Percentiles rank a stretch among this genome's conserved stretches.
Evolutionary conservation across 2,797 vertebrate species (phyloP).

Genomic region (Pelobates cultripes): DNA sequence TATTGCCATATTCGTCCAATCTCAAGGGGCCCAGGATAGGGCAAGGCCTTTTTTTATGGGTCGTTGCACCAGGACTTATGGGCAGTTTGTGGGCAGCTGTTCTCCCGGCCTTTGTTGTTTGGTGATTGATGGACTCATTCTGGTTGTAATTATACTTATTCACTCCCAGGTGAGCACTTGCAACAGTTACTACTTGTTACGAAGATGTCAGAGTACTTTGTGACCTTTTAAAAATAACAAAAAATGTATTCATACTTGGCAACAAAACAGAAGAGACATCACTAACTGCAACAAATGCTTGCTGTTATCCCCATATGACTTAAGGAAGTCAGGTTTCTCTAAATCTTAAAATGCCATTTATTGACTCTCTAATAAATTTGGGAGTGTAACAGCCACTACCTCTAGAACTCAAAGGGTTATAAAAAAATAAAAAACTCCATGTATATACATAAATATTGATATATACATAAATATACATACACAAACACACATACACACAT

Average conservation of each 20-base stretch:
- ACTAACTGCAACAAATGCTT: neutral
- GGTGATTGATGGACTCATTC: constrained; percentile 44
- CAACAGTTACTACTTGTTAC: neutral
- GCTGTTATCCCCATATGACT: neutral
- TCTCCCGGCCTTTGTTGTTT: constrained; percentile 28
- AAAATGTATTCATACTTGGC: neutral
- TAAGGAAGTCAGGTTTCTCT: neutral
- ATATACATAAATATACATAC: no score
- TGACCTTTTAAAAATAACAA: constrained; percentile 5
- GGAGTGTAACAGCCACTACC: no score
- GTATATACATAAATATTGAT: no score
- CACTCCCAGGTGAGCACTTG: constrained; percentile 36
- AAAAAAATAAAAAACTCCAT: neutral
- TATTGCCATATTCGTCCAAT: neutral
- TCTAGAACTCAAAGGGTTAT: neutral
- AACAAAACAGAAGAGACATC: neutral
- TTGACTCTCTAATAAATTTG: no score
- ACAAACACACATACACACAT: no score
- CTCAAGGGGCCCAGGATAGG: neutral
- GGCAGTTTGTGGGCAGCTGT: constrained; percentile 29
- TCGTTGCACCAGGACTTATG: constrained; percentile 16
- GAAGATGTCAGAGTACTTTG: neutral
- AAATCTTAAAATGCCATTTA: no score
- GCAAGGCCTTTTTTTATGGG: constrained; percentile 20
- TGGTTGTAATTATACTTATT: constrained; percentile 33